phyloP scores from a whole-genome alignment of 2,797 vertebrate genomes.

The Notoglanidium macrostoma region DNA sequence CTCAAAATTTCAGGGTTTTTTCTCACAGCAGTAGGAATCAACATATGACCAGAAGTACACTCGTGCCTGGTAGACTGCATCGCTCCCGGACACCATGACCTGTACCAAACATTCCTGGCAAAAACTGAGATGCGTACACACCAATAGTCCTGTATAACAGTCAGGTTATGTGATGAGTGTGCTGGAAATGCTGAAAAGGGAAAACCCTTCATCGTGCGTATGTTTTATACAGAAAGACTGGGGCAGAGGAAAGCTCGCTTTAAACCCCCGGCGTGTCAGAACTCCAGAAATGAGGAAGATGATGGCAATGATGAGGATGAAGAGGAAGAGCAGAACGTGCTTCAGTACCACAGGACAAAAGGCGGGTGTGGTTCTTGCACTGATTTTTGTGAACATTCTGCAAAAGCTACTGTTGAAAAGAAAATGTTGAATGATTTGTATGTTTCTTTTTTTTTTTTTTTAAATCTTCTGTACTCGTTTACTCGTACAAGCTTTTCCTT shows the following conservation, averaged over 20 bases:
- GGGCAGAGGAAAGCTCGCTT: constrained; percentile 62
- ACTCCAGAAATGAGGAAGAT: constrained; percentile 51
- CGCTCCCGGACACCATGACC: too few species aligned
- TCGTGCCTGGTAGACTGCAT: too few species aligned
- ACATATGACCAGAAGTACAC: too few species aligned
- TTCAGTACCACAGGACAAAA: constrained; percentile 65
- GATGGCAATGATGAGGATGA: constrained; percentile 63
- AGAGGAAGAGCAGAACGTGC: constrained; percentile 46
- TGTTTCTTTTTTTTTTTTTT: background rate
- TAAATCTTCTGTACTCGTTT: background rate
- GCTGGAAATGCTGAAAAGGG: background rate
- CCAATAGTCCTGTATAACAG: background rate
- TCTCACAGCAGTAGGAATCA: too few species aligned
- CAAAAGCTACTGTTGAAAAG: background rate
- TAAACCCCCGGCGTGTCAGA: constrained; percentile 58
- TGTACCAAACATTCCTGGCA: too few species aligned
- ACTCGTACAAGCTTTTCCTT: background rate
- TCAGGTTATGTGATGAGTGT: background rate
- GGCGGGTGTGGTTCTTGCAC: constrained; percentile 45
- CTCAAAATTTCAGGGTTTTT: background rate
- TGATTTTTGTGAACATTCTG: background rate
- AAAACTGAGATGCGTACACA: too few species aligned
- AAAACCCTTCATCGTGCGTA: background rate
- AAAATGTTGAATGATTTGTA: background rate
- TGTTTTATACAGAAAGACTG: constrained; percentile 55